Evolutionary conservation across 30 jellyfish, hydroid and myxozoan genomes (phyloP).

Genomic region (Cassiopea andromeda): DNA sequence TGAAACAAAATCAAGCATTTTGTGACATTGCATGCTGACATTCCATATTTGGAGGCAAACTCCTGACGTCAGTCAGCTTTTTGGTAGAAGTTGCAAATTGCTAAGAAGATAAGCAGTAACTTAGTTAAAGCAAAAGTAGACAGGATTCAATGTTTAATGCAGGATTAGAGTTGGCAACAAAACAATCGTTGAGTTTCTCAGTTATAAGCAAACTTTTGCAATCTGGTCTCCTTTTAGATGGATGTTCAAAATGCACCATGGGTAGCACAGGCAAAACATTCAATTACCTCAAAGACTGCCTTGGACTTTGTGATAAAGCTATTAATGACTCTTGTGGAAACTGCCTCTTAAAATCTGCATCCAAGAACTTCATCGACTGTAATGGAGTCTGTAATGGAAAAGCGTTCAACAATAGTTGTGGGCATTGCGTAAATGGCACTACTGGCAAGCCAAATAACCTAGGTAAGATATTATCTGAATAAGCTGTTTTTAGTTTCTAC

Average conservation of each 20-base stretch:
- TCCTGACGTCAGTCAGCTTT: too few relatives aligned
- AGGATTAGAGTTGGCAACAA: too few relatives aligned
- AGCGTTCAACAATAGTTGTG: slow-evolving; percentile 50
- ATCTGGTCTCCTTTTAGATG: slow-evolving; percentile 20
- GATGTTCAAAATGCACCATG: slow-evolving; percentile 44
- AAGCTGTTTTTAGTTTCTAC: too few relatives aligned
- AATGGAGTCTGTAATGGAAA: slow-evolving; percentile 70
- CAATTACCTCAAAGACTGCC: slow-evolving; percentile 50
- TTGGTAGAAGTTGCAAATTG: too few relatives aligned
- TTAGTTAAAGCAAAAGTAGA: too few relatives aligned
- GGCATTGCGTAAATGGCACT: slow-evolving; percentile 54
- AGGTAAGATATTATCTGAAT: slow-evolving; percentile 14
- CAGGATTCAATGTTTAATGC: too few relatives aligned
- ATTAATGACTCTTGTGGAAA: slow-evolving; percentile 38
- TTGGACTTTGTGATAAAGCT: slow-evolving; percentile 43
- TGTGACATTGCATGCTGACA: too few relatives aligned
- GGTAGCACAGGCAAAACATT: slow-evolving; percentile 29
- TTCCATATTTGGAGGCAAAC: too few relatives aligned
- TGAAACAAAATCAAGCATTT: too few relatives aligned
- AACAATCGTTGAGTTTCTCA: too few relatives aligned
- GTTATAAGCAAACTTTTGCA: too few relatives aligned
- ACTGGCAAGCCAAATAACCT: slow-evolving; percentile 8
- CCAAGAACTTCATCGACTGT: slow-evolving; percentile 63
- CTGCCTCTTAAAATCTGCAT: slow-evolving; percentile 11
- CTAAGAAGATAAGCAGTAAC: too few relatives aligned